Evolutionary conservation across 2,888 invertebrate genomes (phyloP).

Genomic region (Dryococelus australis): DNA sequence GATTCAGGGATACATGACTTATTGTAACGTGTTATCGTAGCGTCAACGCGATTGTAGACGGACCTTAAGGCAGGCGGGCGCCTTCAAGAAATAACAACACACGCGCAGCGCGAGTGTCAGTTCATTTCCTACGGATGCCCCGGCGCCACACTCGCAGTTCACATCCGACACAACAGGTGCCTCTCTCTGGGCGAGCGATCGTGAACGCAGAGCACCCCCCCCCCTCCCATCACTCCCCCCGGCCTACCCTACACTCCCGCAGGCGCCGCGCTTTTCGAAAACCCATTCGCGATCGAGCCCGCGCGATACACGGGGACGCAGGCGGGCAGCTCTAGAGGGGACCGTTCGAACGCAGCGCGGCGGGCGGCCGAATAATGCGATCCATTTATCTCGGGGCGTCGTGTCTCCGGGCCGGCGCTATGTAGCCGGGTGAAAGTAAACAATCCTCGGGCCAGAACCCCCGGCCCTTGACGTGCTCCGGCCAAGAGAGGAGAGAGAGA

Average conservation of each 20-base stretch:
- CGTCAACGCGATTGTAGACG: too few species aligned
- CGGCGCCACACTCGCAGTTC: not conserved
- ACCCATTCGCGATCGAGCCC: not conserved
- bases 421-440: not conserved
- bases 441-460: not conserved
- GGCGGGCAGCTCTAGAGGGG: too few species aligned
- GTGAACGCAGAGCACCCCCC: not conserved
- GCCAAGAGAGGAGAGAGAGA: not conserved
- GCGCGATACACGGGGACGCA: not conserved
- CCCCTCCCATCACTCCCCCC: not conserved
- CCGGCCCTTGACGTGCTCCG: not conserved
- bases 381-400: not conserved
- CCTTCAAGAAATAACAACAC: too few species aligned
- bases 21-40: too few species aligned
- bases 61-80: too few species aligned
- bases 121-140: too few species aligned
- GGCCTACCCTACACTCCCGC: not conserved
- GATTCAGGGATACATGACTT: too few species aligned
- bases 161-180: not conserved
- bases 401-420: not conserved
- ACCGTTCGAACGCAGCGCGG: too few species aligned
- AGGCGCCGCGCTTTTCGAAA: constrained; percentile 13
- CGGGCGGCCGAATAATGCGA: not conserved
- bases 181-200: not conserved
- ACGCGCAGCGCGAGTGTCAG: too few species aligned